Percentiles rank a stretch among this genome's conserved stretches.
Evolutionary conservation across 2,888 invertebrate species (phyloP).

Genomic region (Clanis bilineata): DNA sequence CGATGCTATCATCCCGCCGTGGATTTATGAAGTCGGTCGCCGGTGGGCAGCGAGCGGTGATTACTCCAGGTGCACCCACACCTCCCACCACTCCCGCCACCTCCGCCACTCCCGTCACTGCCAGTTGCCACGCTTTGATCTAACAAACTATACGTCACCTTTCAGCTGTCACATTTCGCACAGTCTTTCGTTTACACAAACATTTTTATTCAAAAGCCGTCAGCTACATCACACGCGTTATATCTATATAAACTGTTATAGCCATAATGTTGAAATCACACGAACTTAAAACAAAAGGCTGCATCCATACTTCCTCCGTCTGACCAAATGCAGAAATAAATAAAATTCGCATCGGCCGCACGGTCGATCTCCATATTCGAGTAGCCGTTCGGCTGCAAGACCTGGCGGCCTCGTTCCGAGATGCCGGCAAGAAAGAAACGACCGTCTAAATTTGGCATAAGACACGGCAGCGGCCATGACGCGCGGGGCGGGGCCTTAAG

Average conservation of each 20-base stretch:
- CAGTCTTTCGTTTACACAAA: neutral
- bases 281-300: neutral
- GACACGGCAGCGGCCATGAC: slow-evolving; percentile 72
- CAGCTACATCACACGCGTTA: neutral
- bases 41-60: slow-evolving; percentile 34
- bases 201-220: neutral
- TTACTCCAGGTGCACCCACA: slow-evolving; percentile 30
- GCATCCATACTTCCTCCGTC: neutral
- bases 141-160: slow-evolving; percentile 9
- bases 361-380: slow-evolving; percentile 11
- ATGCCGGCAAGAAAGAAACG: slow-evolving; percentile 53
- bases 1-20: slow-evolving; percentile 7
- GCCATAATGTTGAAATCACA: neutral
- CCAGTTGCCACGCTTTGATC: slow-evolving; percentile 15
- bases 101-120: no score
- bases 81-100: no score
- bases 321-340: slow-evolving; percentile 1
- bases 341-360: slow-evolving; percentile 5
- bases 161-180: slow-evolving; percentile 10
- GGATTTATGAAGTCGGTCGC: slow-evolving; percentile 30
- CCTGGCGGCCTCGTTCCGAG: slow-evolving; percentile 17
- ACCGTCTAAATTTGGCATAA: slow-evolving; percentile 74
- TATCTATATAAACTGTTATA: neutral
- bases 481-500: slow-evolving; percentile 63
- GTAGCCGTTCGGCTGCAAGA: slow-evolving; percentile 12